phyloP scores from a whole-genome alignment of 2,113 vertebrate species.

The Entosphenus tridentatus region DNA sequence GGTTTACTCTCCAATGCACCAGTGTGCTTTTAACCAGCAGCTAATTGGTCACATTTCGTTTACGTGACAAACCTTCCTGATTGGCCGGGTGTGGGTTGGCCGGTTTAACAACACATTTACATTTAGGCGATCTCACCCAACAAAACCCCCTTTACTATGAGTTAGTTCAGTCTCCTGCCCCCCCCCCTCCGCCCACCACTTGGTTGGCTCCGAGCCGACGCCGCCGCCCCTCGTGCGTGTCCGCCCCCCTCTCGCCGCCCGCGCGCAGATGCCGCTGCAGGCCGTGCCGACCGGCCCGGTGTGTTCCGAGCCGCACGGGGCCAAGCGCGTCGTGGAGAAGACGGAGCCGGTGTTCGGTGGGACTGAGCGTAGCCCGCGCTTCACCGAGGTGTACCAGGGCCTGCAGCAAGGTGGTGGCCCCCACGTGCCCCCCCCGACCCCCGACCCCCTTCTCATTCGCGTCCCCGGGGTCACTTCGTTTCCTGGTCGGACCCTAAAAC shows the following conservation, averaged over 20 bases:
- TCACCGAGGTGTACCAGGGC: constrained; percentile 26
- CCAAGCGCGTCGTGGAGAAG: constrained; percentile 43
- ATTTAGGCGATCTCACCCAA: too few relatives aligned
- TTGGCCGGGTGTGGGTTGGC: too few relatives aligned
- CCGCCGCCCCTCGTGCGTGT: fast-evolving
- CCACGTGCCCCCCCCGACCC: neutral
- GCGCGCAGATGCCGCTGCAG: constrained; percentile 24
- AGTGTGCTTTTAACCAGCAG: too few relatives aligned
- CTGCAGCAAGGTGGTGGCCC: constrained; percentile 19
- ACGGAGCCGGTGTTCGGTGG: constrained; percentile 28
- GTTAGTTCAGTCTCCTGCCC: neutral
- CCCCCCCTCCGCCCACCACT: neutral
- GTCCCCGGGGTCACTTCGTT: too few relatives aligned
- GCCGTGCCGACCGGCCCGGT: constrained; percentile 13
- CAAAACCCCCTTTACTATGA: too few relatives aligned
- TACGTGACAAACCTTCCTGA: too few relatives aligned
- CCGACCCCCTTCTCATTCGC: too few relatives aligned
- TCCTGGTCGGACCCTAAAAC: too few relatives aligned
- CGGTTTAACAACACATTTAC: too few relatives aligned
- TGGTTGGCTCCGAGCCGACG: neutral
- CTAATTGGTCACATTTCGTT: too few relatives aligned
- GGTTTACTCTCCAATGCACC: too few relatives aligned
- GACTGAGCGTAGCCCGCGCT: constrained; percentile 24
- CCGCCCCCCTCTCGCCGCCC: constrained; percentile 19
- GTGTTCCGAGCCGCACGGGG: constrained; percentile 29